phyloP scores from a whole-genome alignment of 2,888 invertebrate species.

The Conchocele bisecta region DNA sequence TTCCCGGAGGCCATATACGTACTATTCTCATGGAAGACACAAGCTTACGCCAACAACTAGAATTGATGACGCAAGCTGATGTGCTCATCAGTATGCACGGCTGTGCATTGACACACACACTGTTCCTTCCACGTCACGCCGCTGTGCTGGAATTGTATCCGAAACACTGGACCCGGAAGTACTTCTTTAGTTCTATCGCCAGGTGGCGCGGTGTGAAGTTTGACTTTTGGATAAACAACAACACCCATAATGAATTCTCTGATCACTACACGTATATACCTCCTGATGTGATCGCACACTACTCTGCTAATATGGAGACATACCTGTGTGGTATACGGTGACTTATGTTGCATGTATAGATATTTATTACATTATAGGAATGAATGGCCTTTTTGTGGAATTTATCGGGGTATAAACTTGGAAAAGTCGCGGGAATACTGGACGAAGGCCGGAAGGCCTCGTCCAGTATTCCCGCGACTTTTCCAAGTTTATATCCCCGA shows the following conservation, averaged over 20 bases:
- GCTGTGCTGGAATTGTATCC: constrained; percentile 12
- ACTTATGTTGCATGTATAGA: no score
- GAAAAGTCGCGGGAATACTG: no score
- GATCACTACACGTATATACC: constrained; percentile 51
- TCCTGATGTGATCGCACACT: constrained; percentile 13
- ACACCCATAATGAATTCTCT: constrained; percentile 33
- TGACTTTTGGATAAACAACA: constrained; percentile 38
- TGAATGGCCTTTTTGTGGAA: no score
- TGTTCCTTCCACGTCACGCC: constrained; percentile 2
- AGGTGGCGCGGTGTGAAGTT: constrained; percentile 40
- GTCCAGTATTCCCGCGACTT: no score
- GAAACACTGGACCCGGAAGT: constrained; percentile 24
- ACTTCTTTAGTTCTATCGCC: constrained; percentile 43
- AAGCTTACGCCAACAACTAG: background rate
- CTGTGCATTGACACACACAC: background rate
- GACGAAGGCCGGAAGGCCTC: no score
- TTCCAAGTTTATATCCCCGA: no score
- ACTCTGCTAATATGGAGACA: background rate
- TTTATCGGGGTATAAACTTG: no score
- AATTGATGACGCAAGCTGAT: background rate
- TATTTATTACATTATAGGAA: no score
- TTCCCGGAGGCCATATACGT: constrained; percentile 26
- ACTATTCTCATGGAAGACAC: constrained; percentile 43
- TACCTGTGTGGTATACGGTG: background rate
- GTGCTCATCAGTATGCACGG: constrained; percentile 13